Base-by-base conservation (phyloP, 2,113 vertebrate genomes). In the Pseudolaguvia tuberculata region DNA sequence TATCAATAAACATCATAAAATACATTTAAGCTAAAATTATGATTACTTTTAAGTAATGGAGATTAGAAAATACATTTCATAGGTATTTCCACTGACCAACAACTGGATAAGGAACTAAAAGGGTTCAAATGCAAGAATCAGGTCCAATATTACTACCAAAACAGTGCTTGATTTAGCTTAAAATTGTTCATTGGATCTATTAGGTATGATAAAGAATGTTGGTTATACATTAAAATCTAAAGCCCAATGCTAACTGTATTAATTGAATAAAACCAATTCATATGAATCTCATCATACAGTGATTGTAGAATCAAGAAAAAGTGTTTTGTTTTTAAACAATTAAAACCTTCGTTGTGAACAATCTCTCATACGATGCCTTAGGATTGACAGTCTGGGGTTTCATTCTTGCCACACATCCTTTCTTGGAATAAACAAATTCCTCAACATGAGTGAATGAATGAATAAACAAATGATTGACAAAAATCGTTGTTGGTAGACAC, bases 261-360 rank as follows among this genome's bases (percentile, higher is more conserved):
- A n/a, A n/a, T n/a, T n/a, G n/a, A n/a, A n/a, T n/a, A n/a, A n/a
- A n/a, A n/a, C n/a, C n/a, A n/a, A n/a, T n/a, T 35, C 31, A 4
- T 6, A 35, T 4, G 31, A 6, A 35, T 27, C 21, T 31, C 51
- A 53, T 27, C n/a, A 50, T 51, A 14, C 31, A 53, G 29, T 29
- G 31, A 2, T 52, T 14, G 47, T 59, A 17, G 68, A 58, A 73
- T 18, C 14, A 52, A 78, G 15, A 52, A 27, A 51, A 50, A 23
- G n/a, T 18, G 35, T 27, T 69, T 78, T 61, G 69, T 31, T 48
- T 18, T 14, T 15, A 78, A 53, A 42, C 20, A 78, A 53, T 73
- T 53, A 53, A 61, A 59, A 47, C 35, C 23, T 65, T 4, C 25
- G 25, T 58, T 71, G 35, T 0, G 23, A 5, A 58, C 17, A 4